These are phyloP conservation scores for Exocentrus adspersus DNA, from an alignment of 2,888 invertebrate genomes.

Conservation along the genomic window DNA sequence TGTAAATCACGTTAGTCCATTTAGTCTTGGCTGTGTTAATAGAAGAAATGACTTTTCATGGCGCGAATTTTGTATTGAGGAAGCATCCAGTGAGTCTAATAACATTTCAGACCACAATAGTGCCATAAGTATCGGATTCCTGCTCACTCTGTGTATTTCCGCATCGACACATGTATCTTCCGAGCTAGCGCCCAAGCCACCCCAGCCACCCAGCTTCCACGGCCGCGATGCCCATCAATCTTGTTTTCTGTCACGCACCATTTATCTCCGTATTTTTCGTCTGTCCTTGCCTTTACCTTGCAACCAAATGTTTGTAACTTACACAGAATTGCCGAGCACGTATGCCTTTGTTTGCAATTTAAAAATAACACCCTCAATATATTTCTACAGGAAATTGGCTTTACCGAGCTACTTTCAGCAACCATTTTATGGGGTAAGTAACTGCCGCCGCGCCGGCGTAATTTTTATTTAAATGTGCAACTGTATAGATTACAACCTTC, in stretches of 20 bases:
- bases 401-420: background rate
- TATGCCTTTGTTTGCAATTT: constrained; percentile 50
- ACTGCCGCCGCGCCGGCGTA: background rate
- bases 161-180: constrained; percentile 60
- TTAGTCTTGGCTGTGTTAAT: background rate
- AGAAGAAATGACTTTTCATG: background rate
- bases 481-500: too few relatives aligned
- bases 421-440: background rate
- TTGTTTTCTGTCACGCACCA: constrained; percentile 62
- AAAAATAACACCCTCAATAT: constrained; percentile 46
- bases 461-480: background rate
- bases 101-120: constrained; percentile 51
- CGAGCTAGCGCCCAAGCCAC: constrained; percentile 52
- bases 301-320: constrained; percentile 51
- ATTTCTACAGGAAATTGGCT: constrained; percentile 40
- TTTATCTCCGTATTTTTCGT: constrained; percentile 63
- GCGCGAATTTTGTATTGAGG: background rate
- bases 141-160: constrained; percentile 55
- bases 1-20: background rate
- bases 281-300: constrained; percentile 56
- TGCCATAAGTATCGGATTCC: constrained; percentile 55
- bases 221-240: constrained; percentile 59
- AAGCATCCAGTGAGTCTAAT: constrained; percentile 29
- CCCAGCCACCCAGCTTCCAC: constrained; percentile 43
- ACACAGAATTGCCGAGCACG: constrained; percentile 48